Evolutionary conservation across 2,888 invertebrate genomes (phyloP).

Genomic region (Eumacrocentrus americanus): DNA sequence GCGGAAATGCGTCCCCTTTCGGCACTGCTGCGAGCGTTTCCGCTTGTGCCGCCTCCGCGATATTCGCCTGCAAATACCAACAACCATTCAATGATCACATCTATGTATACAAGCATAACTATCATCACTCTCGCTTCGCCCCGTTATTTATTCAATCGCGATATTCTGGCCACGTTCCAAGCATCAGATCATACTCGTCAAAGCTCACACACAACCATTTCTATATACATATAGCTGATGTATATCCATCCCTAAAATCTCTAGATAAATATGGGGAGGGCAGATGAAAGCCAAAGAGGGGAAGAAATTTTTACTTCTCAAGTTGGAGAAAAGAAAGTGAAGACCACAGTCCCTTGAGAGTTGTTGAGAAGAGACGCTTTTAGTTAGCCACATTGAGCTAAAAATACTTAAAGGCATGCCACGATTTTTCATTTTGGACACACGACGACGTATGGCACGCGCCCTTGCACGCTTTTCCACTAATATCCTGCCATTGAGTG

Average conservation of each 20-base stretch:
- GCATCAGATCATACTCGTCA: slow-evolving; percentile 10
- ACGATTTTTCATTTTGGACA: slow-evolving; percentile 10
- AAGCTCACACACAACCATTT: neutral
- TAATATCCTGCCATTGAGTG: neutral
- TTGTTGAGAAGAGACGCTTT: neutral
- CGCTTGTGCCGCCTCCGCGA: slow-evolving; percentile 55
- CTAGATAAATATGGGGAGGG: slow-evolving; percentile 2
- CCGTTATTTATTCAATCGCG: slow-evolving; percentile 11
- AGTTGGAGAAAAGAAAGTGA: neutral
- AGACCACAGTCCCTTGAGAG: too few species aligned
- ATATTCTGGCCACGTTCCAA: slow-evolving; percentile 10
- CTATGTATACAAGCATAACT: neutral
- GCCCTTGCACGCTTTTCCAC: slow-evolving; percentile 2
- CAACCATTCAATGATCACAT: slow-evolving; percentile 1
- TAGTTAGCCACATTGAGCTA: slow-evolving; percentile 3
- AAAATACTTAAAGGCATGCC: slow-evolving; percentile 17
- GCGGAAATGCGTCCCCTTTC: slow-evolving; percentile 57
- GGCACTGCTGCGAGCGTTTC: slow-evolving; percentile 53
- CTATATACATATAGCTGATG: slow-evolving; percentile 4
- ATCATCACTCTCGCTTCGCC: neutral
- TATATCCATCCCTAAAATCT: neutral
- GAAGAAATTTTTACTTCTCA: neutral
- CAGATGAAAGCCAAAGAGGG: slow-evolving; percentile 2
- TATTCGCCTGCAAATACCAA: slow-evolving; percentile 56
- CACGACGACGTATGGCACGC: slow-evolving; percentile 4